Conservation (phyloP, 1,140 invertebrate species). For the Pseudomyrmex flavicornis region DNA sequence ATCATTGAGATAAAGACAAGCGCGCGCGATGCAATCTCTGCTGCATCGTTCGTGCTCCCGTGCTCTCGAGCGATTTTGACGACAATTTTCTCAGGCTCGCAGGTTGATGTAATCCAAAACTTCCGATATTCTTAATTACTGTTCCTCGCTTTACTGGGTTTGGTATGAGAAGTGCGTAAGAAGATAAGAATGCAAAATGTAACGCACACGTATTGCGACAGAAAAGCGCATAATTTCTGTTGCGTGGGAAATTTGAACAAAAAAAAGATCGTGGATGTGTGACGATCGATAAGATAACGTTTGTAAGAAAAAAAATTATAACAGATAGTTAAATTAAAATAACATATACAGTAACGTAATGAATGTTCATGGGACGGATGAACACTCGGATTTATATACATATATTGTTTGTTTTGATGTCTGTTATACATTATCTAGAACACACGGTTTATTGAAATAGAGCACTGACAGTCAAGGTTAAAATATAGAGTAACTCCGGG, state of each 20-base stretch:
- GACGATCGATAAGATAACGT: background rate
- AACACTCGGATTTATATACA: too few species aligned
- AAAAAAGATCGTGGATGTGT: background rate
- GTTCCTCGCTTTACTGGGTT: background rate
- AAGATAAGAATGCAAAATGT: constrained; percentile 46
- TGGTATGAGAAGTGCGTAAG: constrained; percentile 60
- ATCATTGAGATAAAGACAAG: background rate
- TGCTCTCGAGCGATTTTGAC: constrained; percentile 2
- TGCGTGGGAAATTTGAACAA: background rate
- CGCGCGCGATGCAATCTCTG: background rate
- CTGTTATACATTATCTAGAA: too few species aligned
- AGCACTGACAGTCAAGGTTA: too few species aligned
- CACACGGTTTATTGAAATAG: too few species aligned
- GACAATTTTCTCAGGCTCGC: constrained; percentile 9
- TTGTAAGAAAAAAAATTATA: too few species aligned
- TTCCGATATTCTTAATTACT: constrained; percentile 29
- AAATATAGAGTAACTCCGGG: too few species aligned
- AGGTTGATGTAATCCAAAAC: background rate
- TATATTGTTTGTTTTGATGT: too few species aligned
- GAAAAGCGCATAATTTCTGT: background rate
- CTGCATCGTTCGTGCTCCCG: background rate
- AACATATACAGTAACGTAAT: too few species aligned
- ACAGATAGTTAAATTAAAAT: too few species aligned
- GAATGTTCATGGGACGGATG: too few species aligned
- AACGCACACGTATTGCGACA: background rate